A percentile compares a stretch with the other conserved stretches of the same genome.
Conservation (phyloP, 2,888 invertebrate genomes). For the Argyresthia goedartella region DNA sequence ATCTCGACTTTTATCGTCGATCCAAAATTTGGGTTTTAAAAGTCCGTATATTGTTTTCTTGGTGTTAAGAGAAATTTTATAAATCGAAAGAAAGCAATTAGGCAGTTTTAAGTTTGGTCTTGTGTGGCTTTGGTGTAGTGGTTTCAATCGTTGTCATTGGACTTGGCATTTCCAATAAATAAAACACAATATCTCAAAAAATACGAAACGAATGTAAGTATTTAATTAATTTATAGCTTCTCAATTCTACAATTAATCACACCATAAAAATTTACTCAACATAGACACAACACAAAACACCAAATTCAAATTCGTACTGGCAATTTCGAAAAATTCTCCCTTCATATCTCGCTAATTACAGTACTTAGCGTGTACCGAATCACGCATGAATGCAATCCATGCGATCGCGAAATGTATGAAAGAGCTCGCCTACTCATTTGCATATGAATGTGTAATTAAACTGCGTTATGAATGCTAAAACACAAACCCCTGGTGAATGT, state of each 20-base stretch:
- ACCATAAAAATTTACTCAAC: too few species aligned
- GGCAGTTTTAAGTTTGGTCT: not conserved
- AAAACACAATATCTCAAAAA: too few species aligned
- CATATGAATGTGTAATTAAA: slow-evolving; percentile 70
- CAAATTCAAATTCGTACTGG: slow-evolving; percentile 21
- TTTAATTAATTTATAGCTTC: too few species aligned
- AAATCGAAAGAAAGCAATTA: slow-evolving; percentile 27
- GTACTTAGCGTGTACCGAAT: slow-evolving; percentile 44
- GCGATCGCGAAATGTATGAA: slow-evolving; percentile 23
- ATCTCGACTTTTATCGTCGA: slow-evolving; percentile 36
- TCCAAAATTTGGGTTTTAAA: slow-evolving; percentile 32
- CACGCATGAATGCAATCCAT: slow-evolving; percentile 59
- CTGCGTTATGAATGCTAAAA: slow-evolving; percentile 52
- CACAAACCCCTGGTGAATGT: slow-evolving; percentile 28
- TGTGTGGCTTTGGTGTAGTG: too few species aligned
- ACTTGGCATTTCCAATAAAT: too few species aligned
- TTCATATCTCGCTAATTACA: slow-evolving; percentile 58
- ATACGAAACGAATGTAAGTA: too few species aligned
- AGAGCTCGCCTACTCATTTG: slow-evolving; percentile 55
- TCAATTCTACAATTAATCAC: too few species aligned
- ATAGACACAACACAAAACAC: slow-evolving; percentile 14
- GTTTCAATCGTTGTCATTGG: not conserved
- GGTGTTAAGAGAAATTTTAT: slow-evolving; percentile 40
- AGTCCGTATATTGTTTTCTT: slow-evolving; percentile 25
- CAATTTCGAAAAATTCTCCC: slow-evolving; percentile 40